Conservation (phyloP, 2,888 invertebrate species). For the Malthinus seriepunctatus region DNA sequence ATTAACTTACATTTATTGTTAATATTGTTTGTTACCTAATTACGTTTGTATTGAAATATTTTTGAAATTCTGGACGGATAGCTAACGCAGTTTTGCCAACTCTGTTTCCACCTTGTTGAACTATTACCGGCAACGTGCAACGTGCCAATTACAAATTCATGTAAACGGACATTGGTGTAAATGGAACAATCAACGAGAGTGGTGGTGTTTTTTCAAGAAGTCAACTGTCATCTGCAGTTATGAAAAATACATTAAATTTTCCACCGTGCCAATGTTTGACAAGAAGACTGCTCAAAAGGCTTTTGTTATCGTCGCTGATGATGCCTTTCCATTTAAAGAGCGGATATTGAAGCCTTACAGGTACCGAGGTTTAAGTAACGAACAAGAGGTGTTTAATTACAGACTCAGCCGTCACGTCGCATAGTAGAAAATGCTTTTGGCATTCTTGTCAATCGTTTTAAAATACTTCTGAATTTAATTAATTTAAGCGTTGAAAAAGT, state of each 20-base stretch:
- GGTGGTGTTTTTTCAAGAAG: slow-evolving; percentile 32
- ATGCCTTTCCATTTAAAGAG: neutral
- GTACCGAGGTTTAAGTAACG: neutral
- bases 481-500: slow-evolving; percentile 4
- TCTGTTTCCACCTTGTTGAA: no score
- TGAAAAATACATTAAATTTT: slow-evolving; percentile 3
- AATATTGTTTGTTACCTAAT: no score
- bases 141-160: slow-evolving; percentile 38
- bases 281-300: neutral
- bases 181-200: slow-evolving; percentile 40
- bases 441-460: neutral
- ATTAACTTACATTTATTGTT: no score
- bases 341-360: slow-evolving; percentile 4
- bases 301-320: slow-evolving; percentile 9
- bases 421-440: slow-evolving; percentile 8
- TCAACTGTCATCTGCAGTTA: neutral
- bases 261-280: neutral
- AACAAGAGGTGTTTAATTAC: slow-evolving; percentile 1
- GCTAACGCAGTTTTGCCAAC: no score
- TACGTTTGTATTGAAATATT: no score
- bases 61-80: no score
- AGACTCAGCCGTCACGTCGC: slow-evolving; percentile 2
- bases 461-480: neutral
- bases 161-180: slow-evolving; percentile 36
- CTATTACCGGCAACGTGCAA: no score